Evolutionary conservation across 2,113 vertebrate species (phyloP).

Genomic region (Mus spicilegus): DNA sequence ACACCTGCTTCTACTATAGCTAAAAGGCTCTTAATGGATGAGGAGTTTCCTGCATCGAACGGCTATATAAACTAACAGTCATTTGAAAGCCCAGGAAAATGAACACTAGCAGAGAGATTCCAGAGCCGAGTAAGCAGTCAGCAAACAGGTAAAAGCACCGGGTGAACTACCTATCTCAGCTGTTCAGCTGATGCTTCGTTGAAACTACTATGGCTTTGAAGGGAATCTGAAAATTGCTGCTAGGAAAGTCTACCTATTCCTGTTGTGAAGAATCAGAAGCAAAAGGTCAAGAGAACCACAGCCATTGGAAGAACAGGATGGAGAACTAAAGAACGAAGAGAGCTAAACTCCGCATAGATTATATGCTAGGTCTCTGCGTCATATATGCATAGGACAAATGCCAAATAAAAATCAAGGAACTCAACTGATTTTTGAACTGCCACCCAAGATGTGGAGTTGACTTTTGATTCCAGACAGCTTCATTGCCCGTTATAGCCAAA

Average conservation of each 20-base stretch:
- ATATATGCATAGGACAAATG: neutral
- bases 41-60: neutral
- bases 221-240: neutral
- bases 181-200: neutral
- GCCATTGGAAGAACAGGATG: neutral
- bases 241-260: neutral
- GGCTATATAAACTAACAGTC: neutral
- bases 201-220: neutral
- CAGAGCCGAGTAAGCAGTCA: neutral
- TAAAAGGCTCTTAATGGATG: neutral
- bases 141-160: conserved; percentile 33
- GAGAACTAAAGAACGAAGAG: neutral
- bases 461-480: conserved; percentile 26
- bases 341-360: neutral
- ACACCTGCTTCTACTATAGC: neutral
- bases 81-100: conserved; percentile 42
- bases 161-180: neutral
- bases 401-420: conserved; percentile 19
- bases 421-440: conserved; percentile 39
- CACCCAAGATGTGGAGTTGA: neutral
- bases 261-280: conserved; percentile 20
- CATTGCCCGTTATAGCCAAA: neutral
- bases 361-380: neutral
- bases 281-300: neutral
- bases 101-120: conserved; percentile 13